These are phyloP conservation scores for Mastomys natalensis DNA, from an alignment of 2,113 vertebrate species.

Conservation along the genomic window DNA sequence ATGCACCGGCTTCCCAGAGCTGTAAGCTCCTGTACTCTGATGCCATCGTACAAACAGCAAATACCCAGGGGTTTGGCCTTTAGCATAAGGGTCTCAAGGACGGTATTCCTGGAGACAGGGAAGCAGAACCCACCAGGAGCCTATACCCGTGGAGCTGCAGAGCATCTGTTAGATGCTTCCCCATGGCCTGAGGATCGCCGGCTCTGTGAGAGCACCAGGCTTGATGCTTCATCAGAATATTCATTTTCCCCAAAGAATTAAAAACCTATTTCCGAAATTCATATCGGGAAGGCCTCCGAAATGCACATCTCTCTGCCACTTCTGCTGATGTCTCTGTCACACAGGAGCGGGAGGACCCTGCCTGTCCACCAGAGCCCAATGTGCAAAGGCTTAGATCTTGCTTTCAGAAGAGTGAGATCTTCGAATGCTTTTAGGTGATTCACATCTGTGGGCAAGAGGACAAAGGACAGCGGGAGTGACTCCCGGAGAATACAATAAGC, in stretches of 20 bases:
- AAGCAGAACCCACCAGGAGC: neutral
- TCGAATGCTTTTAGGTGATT: neutral
- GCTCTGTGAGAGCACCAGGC: neutral
- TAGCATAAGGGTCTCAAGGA: neutral
- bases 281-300: neutral
- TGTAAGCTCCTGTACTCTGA: neutral
- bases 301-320: fast-evolving
- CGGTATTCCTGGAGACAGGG: neutral
- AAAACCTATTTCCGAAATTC: slow-evolving; percentile 11
- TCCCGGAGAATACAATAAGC: neutral
- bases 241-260: neutral
- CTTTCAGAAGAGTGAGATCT: neutral
- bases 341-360: neutral
- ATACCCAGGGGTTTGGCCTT: neutral
- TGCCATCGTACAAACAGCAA: neutral
- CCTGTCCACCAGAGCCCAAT: fast-evolving
- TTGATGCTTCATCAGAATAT: neutral
- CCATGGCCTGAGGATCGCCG: neutral
- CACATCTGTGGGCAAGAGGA: no score
- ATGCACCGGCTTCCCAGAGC: neutral
- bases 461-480: fast-evolving
- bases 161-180: fast-evolving
- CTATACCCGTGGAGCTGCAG: neutral
- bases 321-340: neutral
- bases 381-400: neutral